Conservation (phyloP, 2,113 vertebrate genomes). For the Rattus norvegicus region DNA sequence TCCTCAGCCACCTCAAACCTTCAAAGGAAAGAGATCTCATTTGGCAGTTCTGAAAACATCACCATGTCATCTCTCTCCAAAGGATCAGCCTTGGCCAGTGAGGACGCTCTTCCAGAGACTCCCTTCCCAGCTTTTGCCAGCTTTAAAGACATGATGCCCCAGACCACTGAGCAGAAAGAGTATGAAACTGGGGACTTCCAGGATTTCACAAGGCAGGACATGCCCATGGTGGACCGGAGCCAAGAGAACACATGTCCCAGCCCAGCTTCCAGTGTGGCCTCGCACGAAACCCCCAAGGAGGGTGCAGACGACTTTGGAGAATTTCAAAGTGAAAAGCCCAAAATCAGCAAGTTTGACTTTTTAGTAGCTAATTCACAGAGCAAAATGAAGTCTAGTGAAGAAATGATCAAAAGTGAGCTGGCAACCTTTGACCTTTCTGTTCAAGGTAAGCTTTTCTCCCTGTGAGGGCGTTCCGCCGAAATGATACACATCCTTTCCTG, state of each 20-base stretch:
- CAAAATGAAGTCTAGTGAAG: constrained; percentile 98
- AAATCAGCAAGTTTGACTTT: constrained; percentile 99
- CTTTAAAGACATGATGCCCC: constrained; percentile 83
- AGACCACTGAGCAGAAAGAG: constrained; percentile 67
- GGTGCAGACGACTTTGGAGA: constrained; percentile 92
- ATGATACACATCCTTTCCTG: background rate
- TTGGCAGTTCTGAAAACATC: constrained; percentile 93
- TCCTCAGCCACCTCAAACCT: constrained; percentile 85
- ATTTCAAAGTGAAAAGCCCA: constrained; percentile 97
- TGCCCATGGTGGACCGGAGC: constrained; percentile 46
- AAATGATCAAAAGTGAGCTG: constrained; percentile 98
- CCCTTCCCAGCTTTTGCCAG: constrained; percentile 89
- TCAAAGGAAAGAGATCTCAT: constrained; percentile 91
- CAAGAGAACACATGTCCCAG: constrained; percentile 60
- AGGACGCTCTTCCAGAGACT: constrained; percentile 85
- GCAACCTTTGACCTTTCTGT: constrained; percentile 98
- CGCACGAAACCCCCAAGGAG: constrained; percentile 83
- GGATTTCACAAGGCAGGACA: constrained; percentile 88
- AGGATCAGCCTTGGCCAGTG: constrained; percentile 87
- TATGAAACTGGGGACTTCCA: constrained; percentile 87
- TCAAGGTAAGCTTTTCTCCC: constrained; percentile 91
- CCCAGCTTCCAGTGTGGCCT: constrained; percentile 21
- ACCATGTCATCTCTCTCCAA: constrained; percentile 89
- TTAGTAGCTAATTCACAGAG: constrained; percentile 95
- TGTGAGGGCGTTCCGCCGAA: background rate